Base-by-base conservation (phyloP, 2,797 vertebrate species). In the Poecile montanus region DNA sequence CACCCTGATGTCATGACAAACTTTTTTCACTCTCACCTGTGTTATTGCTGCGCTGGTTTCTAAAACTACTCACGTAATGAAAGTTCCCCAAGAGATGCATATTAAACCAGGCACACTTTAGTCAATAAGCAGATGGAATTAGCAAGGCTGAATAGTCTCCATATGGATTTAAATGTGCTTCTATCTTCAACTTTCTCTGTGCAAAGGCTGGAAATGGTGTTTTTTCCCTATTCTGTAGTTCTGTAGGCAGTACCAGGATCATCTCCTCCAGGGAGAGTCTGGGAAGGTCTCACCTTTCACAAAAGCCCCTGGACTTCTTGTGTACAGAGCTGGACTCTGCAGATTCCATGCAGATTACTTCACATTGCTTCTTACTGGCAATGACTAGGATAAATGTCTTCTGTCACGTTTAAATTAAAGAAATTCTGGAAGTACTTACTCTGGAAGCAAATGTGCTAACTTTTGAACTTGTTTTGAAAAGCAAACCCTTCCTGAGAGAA, bases 241-340 rank as follows among this genome's bases (percentile, higher is more conserved):
- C 53, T 71, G 8, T 19, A 53, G 27, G 18, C 11, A 88, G 14
- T 9, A 57, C 18, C 13, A 38, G 17, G 13, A 30, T 32, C n/a
- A 40, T 47, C 9, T 9, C 5, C 5, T 61, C 13, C 0, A 0
- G 45, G 18, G 25, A 70, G 36, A 78, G 14, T 53, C 6, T 78
- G 44, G 19, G 17, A 34, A 73, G 29, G 13, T 68, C 36, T 73
- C 12, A 27, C 20, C 9, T 89, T 82, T 67, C 16, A 58, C 13
- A 36, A 63, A 90, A 76, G 16, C 42, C 76, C n/a, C 14, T 65
- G 34, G 14, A n/a, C 8, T 36, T 17, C 36, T 62, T 47, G 11
- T 32, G 12, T 44, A 10, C 14, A 53, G 40, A 45, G 8, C 18
- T 65, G n/a, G 34, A 40, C 12, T 63, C 56, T 78, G 18, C 16